Evolutionary conservation across 2,113 vertebrate genomes (phyloP).

Genomic region (Nannospalax galili): DNA sequence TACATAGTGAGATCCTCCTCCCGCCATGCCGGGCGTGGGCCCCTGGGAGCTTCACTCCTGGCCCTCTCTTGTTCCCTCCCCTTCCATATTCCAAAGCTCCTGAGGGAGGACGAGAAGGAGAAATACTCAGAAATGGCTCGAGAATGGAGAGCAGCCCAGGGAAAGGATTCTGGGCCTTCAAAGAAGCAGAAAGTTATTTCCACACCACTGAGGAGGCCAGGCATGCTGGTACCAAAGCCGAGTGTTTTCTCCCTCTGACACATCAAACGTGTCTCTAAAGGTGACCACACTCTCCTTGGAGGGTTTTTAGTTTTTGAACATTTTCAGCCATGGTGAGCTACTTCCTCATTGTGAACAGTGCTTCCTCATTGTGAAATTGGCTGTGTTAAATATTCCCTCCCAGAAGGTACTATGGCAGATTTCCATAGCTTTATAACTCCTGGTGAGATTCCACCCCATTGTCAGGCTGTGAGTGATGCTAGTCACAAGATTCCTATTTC

Average conservation of each 20-base stretch:
- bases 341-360: constrained; percentile 86
- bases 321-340: constrained; percentile 88
- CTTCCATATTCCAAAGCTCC: constrained; percentile 69
- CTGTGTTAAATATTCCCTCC: constrained; percentile 87
- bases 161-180: background rate
- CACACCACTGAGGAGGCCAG: constrained; percentile 58
- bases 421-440: constrained; percentile 89
- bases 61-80: background rate
- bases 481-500: constrained; percentile 89
- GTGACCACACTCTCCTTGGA: constrained; percentile 79
- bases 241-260: constrained; percentile 68
- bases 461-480: constrained; percentile 87
- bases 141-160: constrained; percentile 76
- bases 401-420: constrained; percentile 83
- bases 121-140: constrained; percentile 84
- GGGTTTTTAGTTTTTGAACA: constrained; percentile 88
- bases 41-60: background rate
- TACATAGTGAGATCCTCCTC: background rate
- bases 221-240: constrained; percentile 43
- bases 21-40: background rate
- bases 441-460: constrained; percentile 88
- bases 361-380: constrained; percentile 90
- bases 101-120: constrained; percentile 80
- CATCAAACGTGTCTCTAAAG: constrained; percentile 71
- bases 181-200: constrained; percentile 69